Evolutionary conservation across 2,888 invertebrate species (phyloP).

Genomic region (Galerucella nymphaeae): DNA sequence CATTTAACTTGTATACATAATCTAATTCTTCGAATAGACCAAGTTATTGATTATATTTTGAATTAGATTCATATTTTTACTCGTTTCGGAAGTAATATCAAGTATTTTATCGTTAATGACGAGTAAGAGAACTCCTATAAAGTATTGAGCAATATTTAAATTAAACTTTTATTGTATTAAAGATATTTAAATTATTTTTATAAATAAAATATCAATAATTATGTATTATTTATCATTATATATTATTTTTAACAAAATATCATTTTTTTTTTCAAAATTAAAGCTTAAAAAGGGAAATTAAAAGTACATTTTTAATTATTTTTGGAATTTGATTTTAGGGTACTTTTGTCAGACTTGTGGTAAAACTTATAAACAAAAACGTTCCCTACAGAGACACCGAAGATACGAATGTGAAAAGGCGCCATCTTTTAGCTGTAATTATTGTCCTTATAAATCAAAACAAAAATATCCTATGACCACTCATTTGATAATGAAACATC

Average conservation of each 20-base stretch:
- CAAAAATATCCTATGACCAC: conserved; percentile 42
- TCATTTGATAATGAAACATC: not conserved
- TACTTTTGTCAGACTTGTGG: conserved; percentile 42
- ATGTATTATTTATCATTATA: not conserved
- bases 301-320: not conserved
- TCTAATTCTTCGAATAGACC: not conserved
- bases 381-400: conserved; percentile 50
- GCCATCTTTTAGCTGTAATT: conserved; percentile 49
- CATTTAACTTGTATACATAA: conserved; percentile 12
- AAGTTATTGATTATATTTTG: conserved; percentile 3
- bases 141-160: no score
- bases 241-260: not conserved
- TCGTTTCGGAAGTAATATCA: no score
- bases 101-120: no score
- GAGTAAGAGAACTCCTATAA: no score
- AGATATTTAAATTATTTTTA: no score
- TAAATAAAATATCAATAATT: not conserved
- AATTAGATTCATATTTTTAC: not conserved
- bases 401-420: conserved; percentile 56
- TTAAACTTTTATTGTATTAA: no score
- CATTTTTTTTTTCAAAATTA: no score
- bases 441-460: conserved; percentile 52
- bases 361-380: conserved; percentile 49
- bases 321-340: conserved; percentile 11
- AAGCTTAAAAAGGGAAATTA: no score